Evolutionary conservation across 2,888 invertebrate genomes (phyloP).

Genomic region (Parnassius glacialis): DNA sequence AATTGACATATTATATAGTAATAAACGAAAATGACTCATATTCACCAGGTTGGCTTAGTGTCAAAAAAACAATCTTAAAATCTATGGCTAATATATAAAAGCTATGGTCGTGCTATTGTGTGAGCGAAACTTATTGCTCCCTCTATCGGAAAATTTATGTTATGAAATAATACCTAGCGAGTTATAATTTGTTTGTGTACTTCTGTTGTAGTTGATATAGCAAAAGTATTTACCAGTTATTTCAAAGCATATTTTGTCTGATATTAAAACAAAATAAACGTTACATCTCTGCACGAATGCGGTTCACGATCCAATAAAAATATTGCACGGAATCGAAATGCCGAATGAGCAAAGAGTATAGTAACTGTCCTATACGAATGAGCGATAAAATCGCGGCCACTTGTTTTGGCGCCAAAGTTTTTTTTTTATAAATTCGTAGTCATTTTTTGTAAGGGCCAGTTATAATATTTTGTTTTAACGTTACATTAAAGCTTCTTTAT

Average conservation of each 20-base stretch:
- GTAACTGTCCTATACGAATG: too few species aligned
- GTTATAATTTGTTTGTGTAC: too few species aligned
- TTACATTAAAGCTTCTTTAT: conserved; percentile 19
- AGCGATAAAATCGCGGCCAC: conserved; percentile 26
- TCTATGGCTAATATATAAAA: too few species aligned
- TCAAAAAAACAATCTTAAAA: too few species aligned
- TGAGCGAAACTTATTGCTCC: too few species aligned
- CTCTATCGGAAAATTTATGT: too few species aligned
- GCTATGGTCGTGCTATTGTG: too few species aligned
- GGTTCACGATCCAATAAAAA: conserved; percentile 27
- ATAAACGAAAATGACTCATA: too few species aligned
- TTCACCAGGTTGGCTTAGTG: too few species aligned
- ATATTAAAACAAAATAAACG: conserved; percentile 28
- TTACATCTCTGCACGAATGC: conserved; percentile 29
- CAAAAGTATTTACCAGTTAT: conserved; percentile 16
- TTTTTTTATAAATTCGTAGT: conserved; percentile 15
- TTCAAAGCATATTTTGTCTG: conserved; percentile 5
- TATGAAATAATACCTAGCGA: too few species aligned
- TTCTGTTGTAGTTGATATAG: background rate
- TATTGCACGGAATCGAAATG: conserved; percentile 27
- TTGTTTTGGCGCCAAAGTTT: conserved; percentile 23
- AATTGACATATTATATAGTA: too few species aligned
- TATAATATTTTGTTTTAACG: conserved; percentile 23
- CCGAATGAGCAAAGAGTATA: conserved; percentile 26
- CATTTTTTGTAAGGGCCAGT: conserved; percentile 14